A percentile compares a stretch with the other conserved stretches of the same genome.
Conservation (phyloP, 2,113 vertebrate genomes). For the Chionodraco myersi region DNA sequence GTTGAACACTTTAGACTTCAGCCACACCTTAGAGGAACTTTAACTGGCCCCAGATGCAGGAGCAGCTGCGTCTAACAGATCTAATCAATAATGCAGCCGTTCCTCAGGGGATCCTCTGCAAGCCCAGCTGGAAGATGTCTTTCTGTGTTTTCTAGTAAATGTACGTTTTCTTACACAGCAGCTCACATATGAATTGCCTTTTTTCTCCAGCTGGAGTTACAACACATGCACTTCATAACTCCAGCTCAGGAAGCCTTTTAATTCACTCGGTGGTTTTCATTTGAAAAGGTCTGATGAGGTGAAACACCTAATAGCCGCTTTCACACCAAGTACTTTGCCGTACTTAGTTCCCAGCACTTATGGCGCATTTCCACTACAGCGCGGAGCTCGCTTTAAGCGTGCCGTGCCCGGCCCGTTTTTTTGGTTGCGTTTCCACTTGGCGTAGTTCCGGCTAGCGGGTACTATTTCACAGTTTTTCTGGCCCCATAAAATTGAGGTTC, state of each 20-base stretch:
- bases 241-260: conserved; percentile 58
- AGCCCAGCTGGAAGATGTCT: conserved; percentile 58
- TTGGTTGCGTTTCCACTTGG: no score
- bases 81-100: conserved; percentile 79
- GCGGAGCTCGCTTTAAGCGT: no score
- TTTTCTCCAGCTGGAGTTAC: conserved; percentile 44
- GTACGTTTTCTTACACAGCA: background rate
- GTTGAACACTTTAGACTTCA: conserved; percentile 43
- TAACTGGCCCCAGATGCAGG: conserved; percentile 65
- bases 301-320: no score
- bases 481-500: no score
- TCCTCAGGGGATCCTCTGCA: conserved; percentile 39
- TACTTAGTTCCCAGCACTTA: no score
- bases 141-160: conserved; percentile 30
- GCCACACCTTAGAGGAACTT: conserved; percentile 49
- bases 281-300: conserved; percentile 69
- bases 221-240: conserved; percentile 58
- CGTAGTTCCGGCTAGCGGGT: no score
- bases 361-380: no score
- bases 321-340: no score
- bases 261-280: conserved; percentile 77
- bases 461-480: no score
- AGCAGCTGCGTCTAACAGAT: conserved; percentile 71
- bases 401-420: no score
- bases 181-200: conserved; percentile 31